Base-by-base conservation (phyloP, 2,888 invertebrate species). In the Amphipoea lucens region DNA sequence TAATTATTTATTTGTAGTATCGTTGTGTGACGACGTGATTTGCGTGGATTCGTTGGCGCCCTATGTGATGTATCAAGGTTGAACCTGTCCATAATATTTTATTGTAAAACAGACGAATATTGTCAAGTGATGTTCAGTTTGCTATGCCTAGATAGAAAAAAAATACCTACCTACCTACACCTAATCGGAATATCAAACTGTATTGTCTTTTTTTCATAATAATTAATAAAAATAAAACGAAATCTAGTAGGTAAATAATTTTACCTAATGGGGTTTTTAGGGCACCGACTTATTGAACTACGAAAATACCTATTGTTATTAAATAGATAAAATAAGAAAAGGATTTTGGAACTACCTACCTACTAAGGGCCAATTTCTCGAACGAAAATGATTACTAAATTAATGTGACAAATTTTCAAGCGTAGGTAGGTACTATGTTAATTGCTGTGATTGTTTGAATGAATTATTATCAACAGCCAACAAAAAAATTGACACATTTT, bases 1-100 rank as follows among this genome's bases (percentile, higher is more conserved):
- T 88, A 85, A 85, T 81, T 69, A 73, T 83, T 82, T 82, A 80
- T 80, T 86, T 86, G 79, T 85, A 82, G 81, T 79, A 79, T 80
- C 80, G 79, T 81, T 83, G 85, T 86, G 76, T 86, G 79, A 83
- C 83, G 81, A 81, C 81, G 82, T 85, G 77, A 75, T 80, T 79
- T 86, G 77, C 74, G 65, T 85, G 76, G 72, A 84, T 80, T 85
- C 71, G 68, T 84, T 84, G 60, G 68, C 79, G 74, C 71, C 76
- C 66, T 81, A 60, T 74, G 71, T 85, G 72, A 82, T 76, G 70
- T 82, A 76, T 71, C 62, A 79, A 75, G 79, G 78, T 86, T 82
- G 72, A 83, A 79, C 81, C 78, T 89, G 72, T 72, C 80, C 80
- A 42, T 82, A 78, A 76, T 86, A 66, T 67, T 36, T 14, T 65